Percentiles rank a stretch among this genome's conserved stretches.
Evolutionary conservation across 2,888 invertebrate genomes (phyloP).

Genomic region (Endotricha flammealis): DNA sequence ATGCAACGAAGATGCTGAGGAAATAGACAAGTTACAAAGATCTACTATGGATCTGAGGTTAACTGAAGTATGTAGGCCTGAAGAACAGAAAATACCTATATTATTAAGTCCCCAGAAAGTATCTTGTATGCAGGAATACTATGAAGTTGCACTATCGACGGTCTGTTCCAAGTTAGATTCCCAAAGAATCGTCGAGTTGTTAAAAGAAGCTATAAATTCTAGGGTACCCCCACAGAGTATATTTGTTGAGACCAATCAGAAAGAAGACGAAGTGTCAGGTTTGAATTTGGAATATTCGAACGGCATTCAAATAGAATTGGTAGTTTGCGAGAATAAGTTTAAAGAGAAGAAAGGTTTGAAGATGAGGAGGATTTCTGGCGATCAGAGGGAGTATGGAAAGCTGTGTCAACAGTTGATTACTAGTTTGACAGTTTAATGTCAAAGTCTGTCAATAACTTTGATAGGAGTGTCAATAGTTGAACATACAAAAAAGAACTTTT

Average conservation of each 20-base stretch:
- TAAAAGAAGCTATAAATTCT: slow-evolving; percentile 88
- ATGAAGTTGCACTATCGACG: slow-evolving; percentile 88
- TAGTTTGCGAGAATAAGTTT: slow-evolving; percentile 85
- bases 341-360: slow-evolving; percentile 89
- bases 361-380: slow-evolving; percentile 91
- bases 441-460: slow-evolving; percentile 1
- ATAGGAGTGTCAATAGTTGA: neutral
- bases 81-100: slow-evolving; percentile 53
- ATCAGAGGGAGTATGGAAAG: slow-evolving; percentile 91
- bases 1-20: slow-evolving; percentile 52
- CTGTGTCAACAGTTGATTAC: slow-evolving; percentile 92
- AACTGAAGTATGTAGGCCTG: slow-evolving; percentile 57
- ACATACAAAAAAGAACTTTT: neutral
- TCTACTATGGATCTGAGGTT: slow-evolving; percentile 67
- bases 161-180: slow-evolving; percentile 89
- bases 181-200: slow-evolving; percentile 86
- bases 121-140: slow-evolving; percentile 64
- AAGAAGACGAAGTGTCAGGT: slow-evolving; percentile 47
- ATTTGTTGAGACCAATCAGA: slow-evolving; percentile 61
- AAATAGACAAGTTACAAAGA: slow-evolving; percentile 60
- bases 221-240: slow-evolving; percentile 83
- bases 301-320: slow-evolving; percentile 91
- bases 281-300: slow-evolving; percentile 86
- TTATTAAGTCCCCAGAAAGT: slow-evolving; percentile 61
- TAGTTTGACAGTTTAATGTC: slow-evolving; percentile 84